Evolutionary conservation across 2,888 invertebrate species (phyloP).

Genomic region (Philhelius pedissequus): DNA sequence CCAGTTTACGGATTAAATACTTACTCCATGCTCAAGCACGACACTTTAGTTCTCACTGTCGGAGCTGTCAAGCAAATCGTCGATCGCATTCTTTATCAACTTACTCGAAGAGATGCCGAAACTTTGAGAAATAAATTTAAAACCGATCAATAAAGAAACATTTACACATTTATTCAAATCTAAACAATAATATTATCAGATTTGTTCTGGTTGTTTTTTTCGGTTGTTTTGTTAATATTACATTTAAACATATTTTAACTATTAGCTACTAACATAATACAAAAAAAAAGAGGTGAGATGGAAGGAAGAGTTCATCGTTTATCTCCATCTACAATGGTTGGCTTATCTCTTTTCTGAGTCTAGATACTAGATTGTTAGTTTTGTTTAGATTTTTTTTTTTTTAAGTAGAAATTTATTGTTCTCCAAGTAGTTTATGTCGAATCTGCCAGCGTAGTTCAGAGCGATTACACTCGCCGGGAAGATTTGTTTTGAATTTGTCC

Average conservation of each 20-base stretch:
- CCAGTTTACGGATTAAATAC: slow-evolving; percentile 98
- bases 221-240: slow-evolving; percentile 42
- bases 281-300: slow-evolving; percentile 53
- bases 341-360: not conserved
- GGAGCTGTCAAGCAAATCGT: slow-evolving; percentile 92
- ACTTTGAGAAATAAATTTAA: slow-evolving; percentile 81
- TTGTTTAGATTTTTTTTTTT: not conserved
- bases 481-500: slow-evolving; percentile 84
- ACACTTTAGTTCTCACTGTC: slow-evolving; percentile 92
- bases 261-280: slow-evolving; percentile 63
- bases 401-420: slow-evolving; percentile 9
- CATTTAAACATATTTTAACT: slow-evolving; percentile 66
- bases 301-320: slow-evolving; percentile 28
- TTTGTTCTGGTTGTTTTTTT: slow-evolving; percentile 17
- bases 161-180: slow-evolving; percentile 66
- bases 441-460: slow-evolving; percentile 85
- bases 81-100: slow-evolving; percentile 85
- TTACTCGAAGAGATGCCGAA: slow-evolving; percentile 82
- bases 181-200: slow-evolving; percentile 47
- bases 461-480: slow-evolving; percentile 87
- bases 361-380: slow-evolving; percentile 6
- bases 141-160: slow-evolving; percentile 80
- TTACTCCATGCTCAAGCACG: slow-evolving; percentile 97
- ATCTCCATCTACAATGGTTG: not conserved
- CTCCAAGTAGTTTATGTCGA: slow-evolving; percentile 83